Percentiles rank a stretch among this genome's conserved stretches.
Conservation (phyloP, 2,888 invertebrate genomes). For the Tenthredo amoena region DNA sequence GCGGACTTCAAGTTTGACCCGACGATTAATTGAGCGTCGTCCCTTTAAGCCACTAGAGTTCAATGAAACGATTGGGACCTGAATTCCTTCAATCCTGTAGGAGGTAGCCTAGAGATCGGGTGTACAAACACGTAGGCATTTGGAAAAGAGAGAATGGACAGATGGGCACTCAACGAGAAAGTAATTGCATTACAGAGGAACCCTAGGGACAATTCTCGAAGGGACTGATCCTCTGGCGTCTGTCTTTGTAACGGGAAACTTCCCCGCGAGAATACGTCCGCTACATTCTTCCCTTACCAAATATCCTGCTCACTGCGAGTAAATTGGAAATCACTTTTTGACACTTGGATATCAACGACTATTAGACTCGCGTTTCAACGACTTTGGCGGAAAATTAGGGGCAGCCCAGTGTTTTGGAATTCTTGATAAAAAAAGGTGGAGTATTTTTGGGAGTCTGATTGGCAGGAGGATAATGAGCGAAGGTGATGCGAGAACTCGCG, state of each 20-base stretch:
- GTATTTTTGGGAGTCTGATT: background rate
- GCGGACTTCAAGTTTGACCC: background rate
- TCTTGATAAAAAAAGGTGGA: background rate
- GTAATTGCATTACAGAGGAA: slow-evolving; percentile 50
- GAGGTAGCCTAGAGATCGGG: background rate
- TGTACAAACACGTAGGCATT: slow-evolving; percentile 25
- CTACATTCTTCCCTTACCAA: slow-evolving; percentile 25
- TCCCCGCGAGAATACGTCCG: slow-evolving; percentile 5
- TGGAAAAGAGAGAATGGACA: slow-evolving; percentile 37
- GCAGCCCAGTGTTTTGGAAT: background rate
- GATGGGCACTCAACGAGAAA: slow-evolving; percentile 43
- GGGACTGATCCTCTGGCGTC: slow-evolving; percentile 23
- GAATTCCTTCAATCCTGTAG: background rate
- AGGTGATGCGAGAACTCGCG: background rate
- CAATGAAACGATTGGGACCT: background rate
- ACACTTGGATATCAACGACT: background rate
- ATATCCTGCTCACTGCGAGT: background rate
- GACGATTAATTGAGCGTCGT: slow-evolving; percentile 15
- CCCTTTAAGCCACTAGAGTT: slow-evolving; percentile 1
- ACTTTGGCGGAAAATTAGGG: background rate
- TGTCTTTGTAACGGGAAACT: slow-evolving; percentile 41
- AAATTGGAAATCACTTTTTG: slow-evolving; percentile 39
- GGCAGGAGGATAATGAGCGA: background rate
- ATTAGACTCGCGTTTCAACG: background rate
- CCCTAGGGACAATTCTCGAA: slow-evolving; percentile 48